phyloP scores from a whole-genome alignment of 2,888 invertebrate genomes.

The Acanthosepion lycidas region DNA sequence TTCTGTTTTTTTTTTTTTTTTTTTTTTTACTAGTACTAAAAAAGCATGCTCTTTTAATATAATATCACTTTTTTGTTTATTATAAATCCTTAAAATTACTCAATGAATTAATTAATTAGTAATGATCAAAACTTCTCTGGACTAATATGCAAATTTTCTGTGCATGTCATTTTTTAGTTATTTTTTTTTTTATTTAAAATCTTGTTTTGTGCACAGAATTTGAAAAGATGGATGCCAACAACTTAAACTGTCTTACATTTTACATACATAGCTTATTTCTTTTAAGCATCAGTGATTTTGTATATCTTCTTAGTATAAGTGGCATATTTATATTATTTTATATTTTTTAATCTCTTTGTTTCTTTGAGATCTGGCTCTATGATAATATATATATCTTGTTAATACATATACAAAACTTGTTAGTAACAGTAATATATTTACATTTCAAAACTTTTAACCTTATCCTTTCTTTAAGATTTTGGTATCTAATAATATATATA shows the following conservation, averaged over 20 bases:
- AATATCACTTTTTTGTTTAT: slow-evolving; percentile 8
- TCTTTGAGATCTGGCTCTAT: too few species aligned
- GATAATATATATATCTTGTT: too few species aligned
- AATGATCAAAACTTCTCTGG: neutral
- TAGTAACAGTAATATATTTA: too few species aligned
- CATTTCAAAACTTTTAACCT: too few species aligned
- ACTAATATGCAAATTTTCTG: neutral
- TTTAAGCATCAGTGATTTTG: neutral
- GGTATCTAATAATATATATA: too few species aligned
- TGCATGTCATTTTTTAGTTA: neutral
- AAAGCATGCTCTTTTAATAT: neutral
- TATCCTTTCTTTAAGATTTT: too few species aligned
- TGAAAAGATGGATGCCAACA: neutral
- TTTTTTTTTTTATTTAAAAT: neutral
- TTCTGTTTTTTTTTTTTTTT: too few species aligned
- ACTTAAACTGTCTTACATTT: neutral
- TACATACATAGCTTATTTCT: neutral
- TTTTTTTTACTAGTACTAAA: neutral
- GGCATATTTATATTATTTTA: neutral
- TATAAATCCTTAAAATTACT: neutral
- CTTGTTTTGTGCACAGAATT: slow-evolving; percentile 33
- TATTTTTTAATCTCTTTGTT: too few species aligned
- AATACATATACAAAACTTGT: too few species aligned
- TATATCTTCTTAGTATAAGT: neutral
- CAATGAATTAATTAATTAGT: neutral